phyloP scores from a whole-genome alignment of 1,140 invertebrate genomes.

The Pseudomyrmex concolor region DNA sequence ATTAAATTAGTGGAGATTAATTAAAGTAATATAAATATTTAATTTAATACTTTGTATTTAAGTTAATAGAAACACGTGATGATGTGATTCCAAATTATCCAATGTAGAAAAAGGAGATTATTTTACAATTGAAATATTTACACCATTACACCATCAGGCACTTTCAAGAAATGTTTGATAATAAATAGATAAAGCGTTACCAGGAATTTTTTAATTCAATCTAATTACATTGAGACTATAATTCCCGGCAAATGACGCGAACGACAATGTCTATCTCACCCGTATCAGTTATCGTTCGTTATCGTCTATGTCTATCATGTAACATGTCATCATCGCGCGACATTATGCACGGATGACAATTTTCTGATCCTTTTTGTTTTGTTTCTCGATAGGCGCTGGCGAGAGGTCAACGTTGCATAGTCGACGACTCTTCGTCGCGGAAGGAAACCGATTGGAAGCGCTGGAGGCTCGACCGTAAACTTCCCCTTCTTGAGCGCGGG shows the following conservation, averaged over 20 bases:
- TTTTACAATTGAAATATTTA: too few species aligned
- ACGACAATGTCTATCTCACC: neutral
- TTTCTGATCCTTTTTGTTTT: neutral
- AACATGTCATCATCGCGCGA: neutral
- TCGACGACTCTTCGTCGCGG: conserved; percentile 54
- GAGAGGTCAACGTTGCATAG: neutral
- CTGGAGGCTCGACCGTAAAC: conserved; percentile 43
- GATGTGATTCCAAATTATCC: too few species aligned
- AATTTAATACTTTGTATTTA: too few species aligned
- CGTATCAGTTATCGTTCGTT: neutral
- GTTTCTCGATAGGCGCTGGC: neutral
- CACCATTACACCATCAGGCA: too few species aligned
- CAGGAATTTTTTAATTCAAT: too few species aligned
- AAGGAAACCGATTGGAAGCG: conserved; percentile 58
- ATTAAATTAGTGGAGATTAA: too few species aligned
- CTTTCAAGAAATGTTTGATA: too few species aligned
- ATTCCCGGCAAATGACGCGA: neutral
- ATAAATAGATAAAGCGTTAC: too few species aligned
- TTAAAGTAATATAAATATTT: too few species aligned
- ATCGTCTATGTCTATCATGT: neutral
- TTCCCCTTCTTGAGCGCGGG: conserved; percentile 22
- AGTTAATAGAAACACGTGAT: too few species aligned
- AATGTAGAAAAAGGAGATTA: too few species aligned
- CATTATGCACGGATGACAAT: neutral
- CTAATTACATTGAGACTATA: too few species aligned